Conservation (phyloP, 2,113 vertebrate species). For the Amia ocellicauda region DNA sequence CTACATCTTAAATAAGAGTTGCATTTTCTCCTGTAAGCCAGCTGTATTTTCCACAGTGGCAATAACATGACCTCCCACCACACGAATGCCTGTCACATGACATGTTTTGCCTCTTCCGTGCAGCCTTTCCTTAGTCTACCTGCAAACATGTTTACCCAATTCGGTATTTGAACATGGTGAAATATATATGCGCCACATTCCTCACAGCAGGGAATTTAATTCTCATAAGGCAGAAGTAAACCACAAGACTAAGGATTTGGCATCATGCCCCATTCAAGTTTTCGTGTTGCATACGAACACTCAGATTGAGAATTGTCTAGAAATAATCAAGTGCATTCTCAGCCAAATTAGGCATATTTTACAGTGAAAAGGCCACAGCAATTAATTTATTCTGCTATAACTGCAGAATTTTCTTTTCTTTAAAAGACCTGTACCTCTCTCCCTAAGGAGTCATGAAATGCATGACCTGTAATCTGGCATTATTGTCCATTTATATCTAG, state of each 20-base stretch:
- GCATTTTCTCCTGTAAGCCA: too few species aligned
- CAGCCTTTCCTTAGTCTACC: background rate
- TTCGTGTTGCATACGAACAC: constrained; percentile 35
- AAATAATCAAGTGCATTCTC: too few species aligned
- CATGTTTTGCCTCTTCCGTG: too few species aligned
- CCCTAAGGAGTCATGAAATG: constrained; percentile 4
- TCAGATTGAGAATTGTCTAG: constrained; percentile 27
- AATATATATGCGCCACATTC: constrained; percentile 12
- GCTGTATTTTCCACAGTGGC: too few species aligned
- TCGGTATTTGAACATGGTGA: constrained; percentile 26
- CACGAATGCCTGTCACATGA: too few species aligned
- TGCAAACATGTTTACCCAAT: constrained; percentile 19
- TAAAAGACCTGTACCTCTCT: background rate
- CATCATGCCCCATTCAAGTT: constrained; percentile 31
- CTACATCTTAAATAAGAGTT: too few species aligned
- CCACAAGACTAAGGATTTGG: constrained; percentile 32
- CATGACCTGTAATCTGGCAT: background rate
- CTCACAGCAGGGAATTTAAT: constrained; percentile 19
- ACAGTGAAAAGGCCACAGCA: too few species aligned
- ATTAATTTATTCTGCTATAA: background rate
- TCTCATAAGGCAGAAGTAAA: constrained; percentile 28
- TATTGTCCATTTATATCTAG: background rate
- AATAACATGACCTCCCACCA: too few species aligned
- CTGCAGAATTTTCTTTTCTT: background rate
- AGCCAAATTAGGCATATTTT: too few species aligned